Evolutionary conservation across 2,113 vertebrate species (phyloP), one percentile per base, ranked within the genome.

Genomic region (Phylloscopus trochiloides): DNA sequence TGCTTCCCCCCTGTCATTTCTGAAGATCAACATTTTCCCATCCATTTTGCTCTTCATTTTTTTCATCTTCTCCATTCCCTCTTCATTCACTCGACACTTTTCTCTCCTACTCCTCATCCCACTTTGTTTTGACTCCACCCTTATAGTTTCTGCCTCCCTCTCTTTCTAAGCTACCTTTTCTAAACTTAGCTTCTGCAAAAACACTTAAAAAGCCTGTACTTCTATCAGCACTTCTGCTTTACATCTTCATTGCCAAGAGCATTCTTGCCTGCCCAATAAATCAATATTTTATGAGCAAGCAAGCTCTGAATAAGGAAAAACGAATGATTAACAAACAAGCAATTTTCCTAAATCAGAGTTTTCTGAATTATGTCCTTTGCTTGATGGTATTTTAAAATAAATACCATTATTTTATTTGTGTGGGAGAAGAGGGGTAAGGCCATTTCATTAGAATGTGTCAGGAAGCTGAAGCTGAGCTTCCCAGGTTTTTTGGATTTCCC

Each of bases 291-390:
- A 94, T 80, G 50, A 84, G 40, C 51, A 94, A 94, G 75, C 74
- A 91, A 90, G 66, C 67, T 90, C 86, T 97, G 71, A 96, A 80
- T 86, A 90, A 93, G 85, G 85, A 85, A 82, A 86, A 86, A 75
- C 47, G 43, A 97, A 82, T 90, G 11, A 90, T 94, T 87, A 88
- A 86, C 81, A 96, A 97, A 96, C 73, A 96, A 83, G 55, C 58
- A 80, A 66, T 93, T 97, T 94, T 96, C 90, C 89, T 92, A 95
- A 94, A 92, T 87, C 79, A 91, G 71, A 95, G 84, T 42, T 70
- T 90, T 90, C 83, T 91, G 67, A 81, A 86, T 91, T 43, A 89
- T 58, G 40, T 83, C 65, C 47, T 90, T 92, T 91, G 54, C 68
- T 65, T 57, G 42, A 86, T 26, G 21, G 73, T 51, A 88, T 82